These are phyloP conservation scores for Aythya fuligula DNA, from an alignment of 2,797 vertebrate genomes.

Conservation along the genomic window DNA sequence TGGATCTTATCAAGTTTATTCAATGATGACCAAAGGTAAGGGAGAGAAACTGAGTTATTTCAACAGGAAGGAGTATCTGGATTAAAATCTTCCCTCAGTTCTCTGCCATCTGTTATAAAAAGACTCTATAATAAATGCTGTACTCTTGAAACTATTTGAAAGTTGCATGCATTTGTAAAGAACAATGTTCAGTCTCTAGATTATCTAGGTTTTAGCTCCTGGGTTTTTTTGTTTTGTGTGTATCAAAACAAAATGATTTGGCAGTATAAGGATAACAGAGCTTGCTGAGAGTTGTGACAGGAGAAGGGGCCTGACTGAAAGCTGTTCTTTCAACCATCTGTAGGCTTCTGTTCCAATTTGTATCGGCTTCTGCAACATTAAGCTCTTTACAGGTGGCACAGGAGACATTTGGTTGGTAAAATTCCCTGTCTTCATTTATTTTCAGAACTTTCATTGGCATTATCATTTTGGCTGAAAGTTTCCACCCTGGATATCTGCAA, in stretches of 20 bases:
- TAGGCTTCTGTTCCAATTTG: neutral
- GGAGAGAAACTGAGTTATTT: neutral
- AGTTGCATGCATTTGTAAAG: neutral
- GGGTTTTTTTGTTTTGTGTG: neutral
- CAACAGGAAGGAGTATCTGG: neutral
- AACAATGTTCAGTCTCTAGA: neutral
- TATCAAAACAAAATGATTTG: neutral
- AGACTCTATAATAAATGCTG: neutral
- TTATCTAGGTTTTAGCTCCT: neutral
- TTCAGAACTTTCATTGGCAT: neutral
- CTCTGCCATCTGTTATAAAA: neutral
- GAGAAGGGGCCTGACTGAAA: neutral
- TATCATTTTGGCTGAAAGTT: neutral
- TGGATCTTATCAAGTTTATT: neutral
- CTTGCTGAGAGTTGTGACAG: neutral
- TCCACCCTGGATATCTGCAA: neutral
- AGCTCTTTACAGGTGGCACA: neutral
- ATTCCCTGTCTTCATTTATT: neutral
- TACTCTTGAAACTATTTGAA: neutral
- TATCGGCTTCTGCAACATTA: neutral
- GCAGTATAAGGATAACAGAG: neutral
- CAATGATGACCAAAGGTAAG: neutral
- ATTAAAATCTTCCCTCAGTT: neutral
- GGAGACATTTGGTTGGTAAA: neutral
- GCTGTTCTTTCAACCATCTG: neutral